Evolutionary conservation across 2,888 invertebrate genomes (phyloP).

Genomic region (Drosophila mimica): DNA sequence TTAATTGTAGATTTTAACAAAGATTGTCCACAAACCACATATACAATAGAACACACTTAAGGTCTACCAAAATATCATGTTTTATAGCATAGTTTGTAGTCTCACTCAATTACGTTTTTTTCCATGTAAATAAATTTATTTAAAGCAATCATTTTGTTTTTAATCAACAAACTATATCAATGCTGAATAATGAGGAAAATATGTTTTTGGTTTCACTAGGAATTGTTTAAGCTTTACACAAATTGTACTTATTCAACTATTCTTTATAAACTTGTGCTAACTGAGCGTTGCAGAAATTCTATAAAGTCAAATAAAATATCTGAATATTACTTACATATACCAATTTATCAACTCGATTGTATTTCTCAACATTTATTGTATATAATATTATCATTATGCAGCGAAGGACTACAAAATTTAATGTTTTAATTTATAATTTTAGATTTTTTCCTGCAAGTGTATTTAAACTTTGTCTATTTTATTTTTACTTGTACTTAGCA

Average conservation of each 20-base stretch:
- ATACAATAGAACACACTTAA: conserved; percentile 24
- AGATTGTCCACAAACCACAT: conserved; percentile 51
- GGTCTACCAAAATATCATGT: conserved; percentile 43
- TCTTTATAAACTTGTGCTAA: not conserved
- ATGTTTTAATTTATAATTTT: not conserved
- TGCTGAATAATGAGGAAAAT: not conserved
- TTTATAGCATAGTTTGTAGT: conserved; percentile 66
- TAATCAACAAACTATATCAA: not conserved
- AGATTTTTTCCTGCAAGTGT: not conserved
- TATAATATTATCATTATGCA: not conserved
- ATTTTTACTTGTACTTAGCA: not conserved
- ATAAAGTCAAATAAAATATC: conserved; percentile 5
- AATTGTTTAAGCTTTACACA: not conserved
- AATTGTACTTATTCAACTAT: not conserved
- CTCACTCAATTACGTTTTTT: conserved; percentile 18
- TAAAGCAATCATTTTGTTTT: conserved; percentile 32
- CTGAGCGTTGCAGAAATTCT: not conserved
- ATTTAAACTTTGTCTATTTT: not conserved
- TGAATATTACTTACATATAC: not conserved
- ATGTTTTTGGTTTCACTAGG: not conserved
- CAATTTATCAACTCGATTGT: not conserved
- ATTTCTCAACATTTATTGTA: not conserved
- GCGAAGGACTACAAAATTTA: not conserved
- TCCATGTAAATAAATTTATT: conserved; percentile 72
- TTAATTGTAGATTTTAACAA: conserved; percentile 36